phyloP scores from a whole-genome alignment of 2,797 vertebrate species.

The Myripristis murdjan region DNA sequence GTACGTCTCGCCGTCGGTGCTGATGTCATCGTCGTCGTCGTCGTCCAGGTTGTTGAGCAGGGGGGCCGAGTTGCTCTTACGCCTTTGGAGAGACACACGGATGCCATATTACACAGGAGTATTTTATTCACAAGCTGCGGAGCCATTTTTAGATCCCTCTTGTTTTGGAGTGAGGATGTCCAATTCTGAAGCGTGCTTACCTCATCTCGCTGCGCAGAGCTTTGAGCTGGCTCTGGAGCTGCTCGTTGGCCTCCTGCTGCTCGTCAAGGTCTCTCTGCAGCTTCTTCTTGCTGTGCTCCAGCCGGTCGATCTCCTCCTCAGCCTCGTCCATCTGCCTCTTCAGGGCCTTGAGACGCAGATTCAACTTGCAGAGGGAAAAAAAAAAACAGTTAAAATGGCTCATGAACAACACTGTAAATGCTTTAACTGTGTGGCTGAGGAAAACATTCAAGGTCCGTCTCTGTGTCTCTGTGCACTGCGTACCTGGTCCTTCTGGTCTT shows the following conservation, averaged over 20 bases:
- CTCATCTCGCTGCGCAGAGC: constrained; percentile 90
- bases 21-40: constrained; percentile 89
- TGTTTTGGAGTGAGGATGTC: no score
- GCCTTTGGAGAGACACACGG: constrained; percentile 77
- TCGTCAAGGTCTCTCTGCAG: constrained; percentile 97
- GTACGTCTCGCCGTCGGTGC: constrained; percentile 93
- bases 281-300: constrained; percentile 96
- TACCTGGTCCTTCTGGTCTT: constrained; percentile 98
- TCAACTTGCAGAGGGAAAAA: constrained; percentile 84
- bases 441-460: background rate
- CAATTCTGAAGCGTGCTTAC: constrained; percentile 70
- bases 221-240: constrained; percentile 94
- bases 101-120: background rate
- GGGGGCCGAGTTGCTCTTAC: constrained; percentile 90
- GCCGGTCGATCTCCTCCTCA: constrained; percentile 96
- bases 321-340: constrained; percentile 97
- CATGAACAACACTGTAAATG: background rate
- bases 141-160: background rate
- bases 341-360: constrained; percentile 95
- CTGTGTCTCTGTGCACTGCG: constrained; percentile 1
- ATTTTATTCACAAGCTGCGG: background rate
- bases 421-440: background rate
- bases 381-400: background rate
- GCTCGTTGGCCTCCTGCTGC: constrained; percentile 93
- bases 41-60: constrained; percentile 89